Conservation (phyloP, 2,113 vertebrate genomes). For the Maccullochella peelii region DNA sequence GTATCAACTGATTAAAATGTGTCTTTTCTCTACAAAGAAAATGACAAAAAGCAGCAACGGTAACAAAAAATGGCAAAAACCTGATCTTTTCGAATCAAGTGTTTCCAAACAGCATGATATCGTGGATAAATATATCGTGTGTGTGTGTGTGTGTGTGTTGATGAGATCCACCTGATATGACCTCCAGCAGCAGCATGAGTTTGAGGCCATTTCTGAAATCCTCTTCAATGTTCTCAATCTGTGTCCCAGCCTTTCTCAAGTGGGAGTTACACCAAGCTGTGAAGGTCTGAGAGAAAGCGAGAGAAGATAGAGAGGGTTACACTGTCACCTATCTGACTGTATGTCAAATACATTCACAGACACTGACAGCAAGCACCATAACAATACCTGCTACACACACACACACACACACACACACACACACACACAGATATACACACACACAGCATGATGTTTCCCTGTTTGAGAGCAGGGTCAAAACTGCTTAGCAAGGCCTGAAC, state of each 20-base stretch:
- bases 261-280: constrained; percentile 97
- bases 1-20: not conserved
- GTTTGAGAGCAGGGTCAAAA: constrained; percentile 2
- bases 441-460: not conserved
- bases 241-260: constrained; percentile 92
- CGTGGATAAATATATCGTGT: not conserved
- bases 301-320: not conserved
- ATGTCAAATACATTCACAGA: constrained; percentile 8
- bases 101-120: not conserved
- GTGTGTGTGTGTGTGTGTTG: constrained; percentile 5
- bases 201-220: constrained; percentile 95
- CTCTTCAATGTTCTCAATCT: constrained; percentile 95
- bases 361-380: not conserved
- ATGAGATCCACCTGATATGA: constrained; percentile 89
- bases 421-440: not conserved
- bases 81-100: not conserved
- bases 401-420: not conserved
- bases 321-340: not conserved
- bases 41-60: not conserved
- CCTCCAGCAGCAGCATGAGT: constrained; percentile 94
- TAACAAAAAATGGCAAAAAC: not conserved
- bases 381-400: constrained; percentile 24
- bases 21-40: not conserved
- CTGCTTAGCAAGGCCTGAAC: constrained; percentile 20
- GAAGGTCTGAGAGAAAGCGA: constrained; percentile 87